A percentile compares a stretch with the other conserved stretches of the same genome.
Evolutionary conservation across 2,113 vertebrate genomes (phyloP).

Genomic region (Bombycilla garrulus): DNA sequence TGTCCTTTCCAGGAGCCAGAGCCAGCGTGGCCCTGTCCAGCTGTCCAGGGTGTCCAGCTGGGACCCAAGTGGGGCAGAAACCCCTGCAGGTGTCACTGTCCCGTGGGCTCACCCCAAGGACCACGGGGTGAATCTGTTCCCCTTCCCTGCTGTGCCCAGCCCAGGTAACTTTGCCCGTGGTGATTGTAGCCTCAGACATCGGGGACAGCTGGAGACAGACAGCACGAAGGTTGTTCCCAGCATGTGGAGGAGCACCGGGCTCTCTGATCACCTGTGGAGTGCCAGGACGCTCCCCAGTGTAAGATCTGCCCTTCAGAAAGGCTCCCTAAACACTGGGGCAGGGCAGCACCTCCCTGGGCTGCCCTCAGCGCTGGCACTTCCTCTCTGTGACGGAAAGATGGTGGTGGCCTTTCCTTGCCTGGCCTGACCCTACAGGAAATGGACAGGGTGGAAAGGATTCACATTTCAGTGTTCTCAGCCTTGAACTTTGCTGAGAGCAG

Average conservation of each 20-base stretch:
- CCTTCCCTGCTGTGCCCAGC: neutral
- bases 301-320: neutral
- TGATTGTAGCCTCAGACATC: neutral
- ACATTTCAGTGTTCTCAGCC: neutral
- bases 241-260: neutral
- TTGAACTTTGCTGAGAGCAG: neutral
- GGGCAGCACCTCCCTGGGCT: neutral
- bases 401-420: neutral
- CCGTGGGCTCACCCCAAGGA: neutral
- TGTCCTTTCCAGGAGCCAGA: neutral
- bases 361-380: neutral
- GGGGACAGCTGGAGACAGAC: neutral
- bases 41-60: neutral
- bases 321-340: fast-evolving
- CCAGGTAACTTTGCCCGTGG: neutral
- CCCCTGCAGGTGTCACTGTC: neutral
- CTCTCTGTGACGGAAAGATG: neutral
- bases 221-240: neutral
- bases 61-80: neutral
- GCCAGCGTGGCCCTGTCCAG: neutral
- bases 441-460: neutral
- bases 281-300: fast-evolving
- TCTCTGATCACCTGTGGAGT: neutral
- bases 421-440: neutral
- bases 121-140: neutral